These are phyloP conservation scores for Drosophila colorata DNA, from an alignment of 2,888 invertebrate genomes.

Conservation along the genomic window DNA sequence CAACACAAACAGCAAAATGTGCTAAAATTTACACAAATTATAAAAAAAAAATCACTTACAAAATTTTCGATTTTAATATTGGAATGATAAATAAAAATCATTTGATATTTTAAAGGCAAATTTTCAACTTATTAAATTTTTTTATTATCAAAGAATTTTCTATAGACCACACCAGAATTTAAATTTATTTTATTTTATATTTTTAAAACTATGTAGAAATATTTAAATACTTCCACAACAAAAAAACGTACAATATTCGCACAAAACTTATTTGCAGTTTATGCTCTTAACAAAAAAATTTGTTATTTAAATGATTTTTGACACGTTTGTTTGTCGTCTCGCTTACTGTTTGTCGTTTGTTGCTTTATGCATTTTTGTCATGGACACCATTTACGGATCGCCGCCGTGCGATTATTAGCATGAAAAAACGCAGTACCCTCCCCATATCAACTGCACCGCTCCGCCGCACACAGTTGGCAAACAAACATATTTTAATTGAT, in stretches of 20 bases:
- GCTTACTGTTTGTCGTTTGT: constrained; percentile 56
- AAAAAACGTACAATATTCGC: neutral
- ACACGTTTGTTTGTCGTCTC: constrained; percentile 40
- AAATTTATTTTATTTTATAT: neutral
- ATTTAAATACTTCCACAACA: neutral
- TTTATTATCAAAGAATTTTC: too few species aligned
- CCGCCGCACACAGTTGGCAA: constrained; percentile 37
- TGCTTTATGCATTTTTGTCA: constrained; percentile 75
- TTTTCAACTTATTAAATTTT: too few species aligned
- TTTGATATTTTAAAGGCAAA: too few species aligned
- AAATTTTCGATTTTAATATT: too few species aligned
- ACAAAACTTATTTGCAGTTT: neutral
- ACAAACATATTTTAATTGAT: constrained; percentile 76
- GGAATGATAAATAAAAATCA: too few species aligned
- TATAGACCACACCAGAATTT: too few species aligned
- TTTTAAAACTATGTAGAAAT: neutral
- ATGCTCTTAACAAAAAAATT: constrained; percentile 22
- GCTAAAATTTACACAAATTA: neutral
- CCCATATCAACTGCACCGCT: neutral
- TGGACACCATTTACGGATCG: constrained; percentile 61
- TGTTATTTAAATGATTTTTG: constrained; percentile 51
- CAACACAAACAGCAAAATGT: neutral
- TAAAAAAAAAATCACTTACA: too few species aligned
- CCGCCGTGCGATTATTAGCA: constrained; percentile 65
- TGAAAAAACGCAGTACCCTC: constrained; percentile 37